Conservation (phyloP, 2,113 vertebrate genomes). For the Eulemur rufifrons region DNA sequence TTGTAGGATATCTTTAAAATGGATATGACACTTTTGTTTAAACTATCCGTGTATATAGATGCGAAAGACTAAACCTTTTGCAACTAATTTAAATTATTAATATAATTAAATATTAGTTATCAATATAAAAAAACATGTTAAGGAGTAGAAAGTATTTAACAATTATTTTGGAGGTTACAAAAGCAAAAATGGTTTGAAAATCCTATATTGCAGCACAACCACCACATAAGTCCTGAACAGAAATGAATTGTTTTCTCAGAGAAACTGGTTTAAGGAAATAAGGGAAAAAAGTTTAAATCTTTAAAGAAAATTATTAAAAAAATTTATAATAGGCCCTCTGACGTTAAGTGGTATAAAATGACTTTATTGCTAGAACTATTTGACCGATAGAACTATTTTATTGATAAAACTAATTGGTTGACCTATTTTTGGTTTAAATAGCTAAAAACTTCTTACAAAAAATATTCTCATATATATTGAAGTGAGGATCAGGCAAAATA, state of each 20-base stretch:
- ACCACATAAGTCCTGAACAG: background rate
- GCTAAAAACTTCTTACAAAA: background rate
- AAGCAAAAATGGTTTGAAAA: background rate
- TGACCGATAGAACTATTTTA: background rate
- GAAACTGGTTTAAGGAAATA: background rate
- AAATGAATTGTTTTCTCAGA: background rate
- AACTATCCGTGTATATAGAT: background rate
- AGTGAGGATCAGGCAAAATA: background rate
- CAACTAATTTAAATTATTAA: background rate
- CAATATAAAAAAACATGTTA: background rate
- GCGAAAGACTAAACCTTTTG: background rate
- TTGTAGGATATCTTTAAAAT: background rate
- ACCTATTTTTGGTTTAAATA: background rate
- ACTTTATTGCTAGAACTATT: background rate
- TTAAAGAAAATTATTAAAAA: background rate
- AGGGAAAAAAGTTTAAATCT: background rate
- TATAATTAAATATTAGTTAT: background rate
- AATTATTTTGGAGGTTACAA: background rate
- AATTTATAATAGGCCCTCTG: background rate
- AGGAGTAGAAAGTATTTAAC: background rate
- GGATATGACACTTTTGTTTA: background rate
- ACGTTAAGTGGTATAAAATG: background rate
- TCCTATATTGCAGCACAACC: background rate
- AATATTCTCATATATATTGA: background rate
- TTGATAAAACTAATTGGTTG: background rate